A percentile compares a stretch with the other conserved stretches of the same genome.
phyloP scores from a whole-genome alignment of 2,113 vertebrate genomes.

The Mesoclemmys tuberculata region DNA sequence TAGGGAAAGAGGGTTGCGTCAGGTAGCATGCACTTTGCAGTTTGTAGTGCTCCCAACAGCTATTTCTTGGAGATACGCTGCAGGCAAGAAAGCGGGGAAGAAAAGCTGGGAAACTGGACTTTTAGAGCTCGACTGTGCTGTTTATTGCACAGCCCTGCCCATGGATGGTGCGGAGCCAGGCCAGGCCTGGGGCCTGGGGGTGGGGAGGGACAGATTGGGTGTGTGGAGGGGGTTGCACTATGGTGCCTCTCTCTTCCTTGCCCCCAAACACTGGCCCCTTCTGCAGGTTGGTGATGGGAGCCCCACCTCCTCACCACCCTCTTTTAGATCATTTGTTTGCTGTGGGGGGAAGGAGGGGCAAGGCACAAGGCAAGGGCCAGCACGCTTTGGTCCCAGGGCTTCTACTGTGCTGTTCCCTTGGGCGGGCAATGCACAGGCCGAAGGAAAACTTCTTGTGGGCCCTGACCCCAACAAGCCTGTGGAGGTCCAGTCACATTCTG shows the following conservation, averaged over 20 bases:
- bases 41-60: neutral
- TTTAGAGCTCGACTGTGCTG: neutral
- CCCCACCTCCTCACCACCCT: neutral
- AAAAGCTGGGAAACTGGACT: neutral
- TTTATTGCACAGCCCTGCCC: too few relatives aligned
- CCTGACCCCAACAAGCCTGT: neutral
- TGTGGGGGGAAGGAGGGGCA: too few relatives aligned
- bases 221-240: too few relatives aligned
- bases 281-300: neutral
- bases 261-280: neutral
- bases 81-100: neutral
- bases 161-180: too few relatives aligned
- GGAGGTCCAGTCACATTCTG: neutral
- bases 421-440: rapidly evolving
- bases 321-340: neutral
- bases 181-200: too few relatives aligned
- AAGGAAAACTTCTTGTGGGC: neutral
- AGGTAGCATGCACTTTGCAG: neutral
- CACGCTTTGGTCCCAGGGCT: neutral
- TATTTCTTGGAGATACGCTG: too few relatives aligned
- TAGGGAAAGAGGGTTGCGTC: neutral
- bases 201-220: too few relatives aligned
- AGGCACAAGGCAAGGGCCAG: neutral
- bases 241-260: too few relatives aligned
- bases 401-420: conserved; percentile 7